Base-by-base conservation (phyloP, 2,113 vertebrate species). In the Petromus typicus region DNA sequence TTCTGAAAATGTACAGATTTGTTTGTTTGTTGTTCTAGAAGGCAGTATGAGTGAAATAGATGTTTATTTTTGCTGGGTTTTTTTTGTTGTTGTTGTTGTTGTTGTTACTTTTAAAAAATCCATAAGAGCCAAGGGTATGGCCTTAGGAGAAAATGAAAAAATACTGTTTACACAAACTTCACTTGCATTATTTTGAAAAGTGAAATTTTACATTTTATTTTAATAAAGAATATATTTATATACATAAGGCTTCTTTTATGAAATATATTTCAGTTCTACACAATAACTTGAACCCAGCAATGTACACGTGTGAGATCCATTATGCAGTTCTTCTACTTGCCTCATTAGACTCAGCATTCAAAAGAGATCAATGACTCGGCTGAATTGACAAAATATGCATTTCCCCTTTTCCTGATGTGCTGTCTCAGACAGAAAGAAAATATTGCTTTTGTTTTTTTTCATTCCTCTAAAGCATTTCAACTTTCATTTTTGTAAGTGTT, bases 401-500 rank as follows among this genome's bases (percentile, higher is more conserved):
- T 98, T 98, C 95, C 93, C 95, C 34, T 96, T 97, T 96, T 93
- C 11, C 88, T 96, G 86, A 45, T 95, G 56, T 76, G 40, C 34
- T 96, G 54, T 18, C 76, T 97, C 73, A 97, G 95, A 95, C 45
- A 98, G 40, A 97, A 34, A 93, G 87, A 96, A 97, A 97, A 96
- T 34, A 96, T 59, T 93, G 48, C 81, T 96, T 97, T 78, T 67
- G 80, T 96, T 90, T 48, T 59, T n/a, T 79, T 75, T 37, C 91
- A 86, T 97, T 96, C 94, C 86, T 98, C 95, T 96, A 88, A 98
- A 96, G 89, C 80, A 95, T 98, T 98, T 98, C 85, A 96, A 96
- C 96, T 97, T 98, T 98, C 5, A 71, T 97, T 98, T 98, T 76
- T 97, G 75, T 96, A 93, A 98, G 84, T 97, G 96, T 98, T 98